A percentile compares a stretch with the other conserved stretches of the same genome.
Conservation (phyloP, 2,113 vertebrate species). For the Phyllostomus hastatus region DNA sequence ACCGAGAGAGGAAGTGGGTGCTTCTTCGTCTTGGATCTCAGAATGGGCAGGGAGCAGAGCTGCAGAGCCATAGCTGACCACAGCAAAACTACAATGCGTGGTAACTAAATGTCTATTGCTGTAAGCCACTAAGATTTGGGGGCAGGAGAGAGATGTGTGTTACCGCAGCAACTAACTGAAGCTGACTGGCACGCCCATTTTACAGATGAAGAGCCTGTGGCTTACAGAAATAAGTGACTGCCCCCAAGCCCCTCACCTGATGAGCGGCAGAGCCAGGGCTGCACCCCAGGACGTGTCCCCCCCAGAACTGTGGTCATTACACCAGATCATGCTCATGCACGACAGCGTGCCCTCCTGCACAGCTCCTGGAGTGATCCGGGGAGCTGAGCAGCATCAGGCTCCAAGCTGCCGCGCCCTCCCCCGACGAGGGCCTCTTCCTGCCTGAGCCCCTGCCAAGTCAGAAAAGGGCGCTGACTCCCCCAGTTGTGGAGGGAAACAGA, state of each 20-base stretch:
- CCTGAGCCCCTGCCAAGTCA: slow-evolving; percentile 33
- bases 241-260: background rate
- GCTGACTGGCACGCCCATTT: background rate
- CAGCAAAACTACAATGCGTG: background rate
- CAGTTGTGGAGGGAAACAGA: slow-evolving; percentile 60
- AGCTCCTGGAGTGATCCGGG: background rate
- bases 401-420: background rate
- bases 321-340: background rate
- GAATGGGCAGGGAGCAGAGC: background rate
- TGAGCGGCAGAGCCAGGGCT: background rate
- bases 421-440: background rate
- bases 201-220: background rate
- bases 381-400: background rate
- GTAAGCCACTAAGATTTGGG: background rate
- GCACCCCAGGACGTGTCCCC: background rate
- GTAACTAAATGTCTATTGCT: background rate
- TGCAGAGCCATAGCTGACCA: background rate
- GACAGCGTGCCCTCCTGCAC: background rate
- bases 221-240: background rate
- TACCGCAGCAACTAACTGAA: background rate
- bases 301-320: background rate
- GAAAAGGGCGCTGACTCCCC: slow-evolving; percentile 41
- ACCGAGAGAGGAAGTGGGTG: background rate
- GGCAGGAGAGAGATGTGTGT: background rate
- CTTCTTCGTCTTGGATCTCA: background rate